These are phyloP conservation scores for Latheticus oryzae DNA, from an alignment of 2,888 invertebrate genomes.

Conservation along the genomic window DNA sequence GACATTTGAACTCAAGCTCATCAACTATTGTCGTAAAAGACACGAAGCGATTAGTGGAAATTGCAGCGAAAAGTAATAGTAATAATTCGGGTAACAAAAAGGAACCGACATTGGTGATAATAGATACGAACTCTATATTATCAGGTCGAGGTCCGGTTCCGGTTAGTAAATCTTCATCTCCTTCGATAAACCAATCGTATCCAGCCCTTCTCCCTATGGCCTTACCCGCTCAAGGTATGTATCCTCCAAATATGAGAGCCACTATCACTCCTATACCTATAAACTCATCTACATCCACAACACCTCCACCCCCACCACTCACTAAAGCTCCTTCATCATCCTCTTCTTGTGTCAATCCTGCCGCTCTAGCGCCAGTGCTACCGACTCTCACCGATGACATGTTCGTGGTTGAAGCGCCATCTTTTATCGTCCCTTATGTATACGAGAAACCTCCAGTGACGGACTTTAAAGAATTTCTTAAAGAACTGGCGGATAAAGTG, in stretches of 20 bases:
- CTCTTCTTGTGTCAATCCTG: conserved; percentile 49
- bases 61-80: conserved; percentile 71
- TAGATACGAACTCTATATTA: conserved; percentile 80
- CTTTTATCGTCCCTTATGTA: conserved; percentile 93
- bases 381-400: conserved; percentile 91
- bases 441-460: conserved; percentile 89
- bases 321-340: conserved; percentile 51
- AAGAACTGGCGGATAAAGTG: conserved; percentile 69
- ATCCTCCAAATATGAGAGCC: conserved; percentile 72
- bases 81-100: conserved; percentile 70
- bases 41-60: conserved; percentile 77
- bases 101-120: conserved; percentile 81
- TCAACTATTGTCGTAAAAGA: conserved; percentile 74
- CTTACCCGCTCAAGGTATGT: conserved; percentile 73
- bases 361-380: conserved; percentile 70
- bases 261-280: conserved; percentile 70
- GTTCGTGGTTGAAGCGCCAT: conserved; percentile 93
- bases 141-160: conserved; percentile 73
- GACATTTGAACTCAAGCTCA: conserved; percentile 23
- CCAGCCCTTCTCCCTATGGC: conserved; percentile 67
- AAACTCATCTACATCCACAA: conserved; percentile 53
- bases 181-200: conserved; percentile 57
- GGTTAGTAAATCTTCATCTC: conserved; percentile 48
- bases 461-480: conserved; percentile 80
- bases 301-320: conserved; percentile 56